phyloP scores from a whole-genome alignment of 92 coral and sea anemone genomes.

The Actinostola sp. region DNA sequence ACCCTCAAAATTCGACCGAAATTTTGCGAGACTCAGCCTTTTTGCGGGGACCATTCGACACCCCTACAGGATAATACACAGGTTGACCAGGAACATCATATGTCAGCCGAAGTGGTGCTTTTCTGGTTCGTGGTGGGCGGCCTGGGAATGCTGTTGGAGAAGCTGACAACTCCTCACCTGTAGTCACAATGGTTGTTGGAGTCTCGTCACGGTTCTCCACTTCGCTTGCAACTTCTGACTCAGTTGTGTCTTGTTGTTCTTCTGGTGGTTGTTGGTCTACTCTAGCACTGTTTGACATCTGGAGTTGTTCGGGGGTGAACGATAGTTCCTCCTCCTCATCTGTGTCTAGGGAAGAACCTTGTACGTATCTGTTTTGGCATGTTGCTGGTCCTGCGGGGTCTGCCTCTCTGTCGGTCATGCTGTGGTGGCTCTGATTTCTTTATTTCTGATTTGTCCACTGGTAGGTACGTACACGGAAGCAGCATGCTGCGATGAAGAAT shows the following conservation, averaged over 20 bases:
- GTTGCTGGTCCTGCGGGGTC: no score
- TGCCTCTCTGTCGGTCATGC: not conserved
- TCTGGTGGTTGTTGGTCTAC: not conserved
- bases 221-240: no score
- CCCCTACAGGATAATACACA: no score
- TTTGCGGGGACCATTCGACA: no score
- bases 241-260: not conserved
- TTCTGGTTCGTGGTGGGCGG: conserved; percentile 13
- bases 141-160: no score
- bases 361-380: not conserved
- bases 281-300: not conserved
- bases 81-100: conserved; percentile 31
- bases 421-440: not conserved
- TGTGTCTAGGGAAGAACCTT: not conserved
- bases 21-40: no score
- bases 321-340: not conserved
- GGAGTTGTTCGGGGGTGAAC: not conserved
- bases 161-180: no score
- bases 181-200: no score
- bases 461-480: conserved; percentile 38
- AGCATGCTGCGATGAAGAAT: conserved; percentile 41
- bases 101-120: conserved; percentile 26
- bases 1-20: no score
- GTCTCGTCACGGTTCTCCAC: no score
- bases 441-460: conserved; percentile 4